These are phyloP conservation scores for Dysdera silvatica DNA, from an alignment of 1,140 invertebrate genomes.

Conservation along the genomic window DNA sequence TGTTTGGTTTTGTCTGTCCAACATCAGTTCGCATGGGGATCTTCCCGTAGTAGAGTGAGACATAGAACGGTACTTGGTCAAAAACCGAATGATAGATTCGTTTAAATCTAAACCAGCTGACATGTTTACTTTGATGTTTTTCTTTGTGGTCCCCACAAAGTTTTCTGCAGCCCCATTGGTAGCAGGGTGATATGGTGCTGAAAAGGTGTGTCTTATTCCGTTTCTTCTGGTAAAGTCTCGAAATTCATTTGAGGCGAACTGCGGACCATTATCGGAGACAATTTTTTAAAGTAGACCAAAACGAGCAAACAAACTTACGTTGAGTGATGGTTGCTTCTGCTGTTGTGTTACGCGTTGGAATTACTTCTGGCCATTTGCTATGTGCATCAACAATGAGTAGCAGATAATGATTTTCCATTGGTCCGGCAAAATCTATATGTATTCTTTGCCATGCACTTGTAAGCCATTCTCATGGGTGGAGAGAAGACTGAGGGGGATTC, in stretches of 20 bases:
- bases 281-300: slow-evolving; percentile 40
- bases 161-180: slow-evolving; percentile 37
- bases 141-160: neutral
- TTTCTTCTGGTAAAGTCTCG: neutral
- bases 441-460: neutral
- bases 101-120: too few relatives aligned
- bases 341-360: neutral
- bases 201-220: slow-evolving; percentile 32
- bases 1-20: too few relatives aligned
- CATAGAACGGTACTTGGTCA: too few relatives aligned
- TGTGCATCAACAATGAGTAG: slow-evolving; percentile 10
- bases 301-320: slow-evolving; percentile 18
- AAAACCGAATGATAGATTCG: too few relatives aligned
- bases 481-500: too few relatives aligned
- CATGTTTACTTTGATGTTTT: too few relatives aligned
- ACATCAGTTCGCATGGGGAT: too few relatives aligned
- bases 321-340: neutral
- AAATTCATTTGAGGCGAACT: slow-evolving; percentile 39
- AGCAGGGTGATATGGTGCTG: slow-evolving; percentile 35
- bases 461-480: too few relatives aligned
- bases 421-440: slow-evolving; percentile 6
- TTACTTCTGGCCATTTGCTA: slow-evolving; percentile 8
- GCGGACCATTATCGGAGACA: slow-evolving; percentile 43
- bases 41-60: too few relatives aligned
- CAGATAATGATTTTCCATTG: neutral